A percentile compares a stretch with the other conserved stretches of the same genome.
Conservation (phyloP, 1,140 invertebrate species). For the Sycophila sp. region DNA sequence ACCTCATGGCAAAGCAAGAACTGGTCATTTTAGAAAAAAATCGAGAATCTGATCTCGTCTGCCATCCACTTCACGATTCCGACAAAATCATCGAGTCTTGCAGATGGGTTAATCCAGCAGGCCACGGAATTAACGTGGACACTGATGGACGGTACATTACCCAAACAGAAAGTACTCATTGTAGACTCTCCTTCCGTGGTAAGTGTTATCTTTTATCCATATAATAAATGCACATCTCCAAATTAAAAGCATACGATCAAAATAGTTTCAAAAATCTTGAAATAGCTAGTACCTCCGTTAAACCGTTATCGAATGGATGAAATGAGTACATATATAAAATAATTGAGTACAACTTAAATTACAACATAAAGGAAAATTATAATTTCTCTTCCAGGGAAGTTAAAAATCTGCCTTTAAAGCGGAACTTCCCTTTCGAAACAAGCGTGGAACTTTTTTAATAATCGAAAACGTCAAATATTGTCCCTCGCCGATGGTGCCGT, state of each 20-base stretch:
- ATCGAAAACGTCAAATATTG: constrained; percentile 28
- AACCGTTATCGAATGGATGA: no score
- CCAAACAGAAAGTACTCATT: constrained; percentile 40
- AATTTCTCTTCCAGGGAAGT: no score
- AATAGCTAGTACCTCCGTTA: no score
- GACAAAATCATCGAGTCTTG: constrained; percentile 53
- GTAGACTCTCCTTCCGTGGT: constrained; percentile 52
- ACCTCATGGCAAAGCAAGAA: constrained; percentile 45
- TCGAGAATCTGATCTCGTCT: constrained; percentile 38
- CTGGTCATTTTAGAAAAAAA: constrained; percentile 16
- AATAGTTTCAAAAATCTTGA: no score
- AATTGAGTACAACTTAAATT: no score
- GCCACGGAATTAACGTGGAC: constrained; percentile 49
- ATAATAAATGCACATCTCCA: no score
- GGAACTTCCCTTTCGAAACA: no score
- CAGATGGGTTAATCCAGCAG: constrained; percentile 57
- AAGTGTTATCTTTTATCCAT: no score
- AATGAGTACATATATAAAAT: no score
- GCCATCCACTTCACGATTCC: constrained; percentile 44
- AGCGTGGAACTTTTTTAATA: constrained; percentile 15
- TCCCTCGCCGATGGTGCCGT: neutral
- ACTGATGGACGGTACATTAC: constrained; percentile 45
- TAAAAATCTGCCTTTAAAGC: no score
- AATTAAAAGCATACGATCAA: no score
- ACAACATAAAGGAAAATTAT: no score